These are phyloP conservation scores for Etheostoma perlongum DNA, from an alignment of 2,797 vertebrate genomes.

Conservation along the genomic window DNA sequence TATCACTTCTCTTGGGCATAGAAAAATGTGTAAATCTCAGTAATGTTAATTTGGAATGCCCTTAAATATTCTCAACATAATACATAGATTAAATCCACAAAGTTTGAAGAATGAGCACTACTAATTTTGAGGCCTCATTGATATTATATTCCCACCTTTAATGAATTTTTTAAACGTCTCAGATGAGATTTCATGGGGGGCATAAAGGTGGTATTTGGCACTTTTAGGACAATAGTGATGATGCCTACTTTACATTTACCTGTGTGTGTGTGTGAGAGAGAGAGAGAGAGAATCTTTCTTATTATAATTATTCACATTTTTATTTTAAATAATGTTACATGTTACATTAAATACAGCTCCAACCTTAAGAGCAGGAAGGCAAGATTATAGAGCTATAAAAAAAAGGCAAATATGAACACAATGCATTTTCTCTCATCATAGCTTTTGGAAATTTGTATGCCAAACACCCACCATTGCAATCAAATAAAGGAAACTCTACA, in stretches of 20 bases:
- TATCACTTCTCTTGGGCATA: background rate
- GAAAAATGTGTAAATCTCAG: conserved; percentile 7
- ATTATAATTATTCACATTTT: conserved; percentile 18
- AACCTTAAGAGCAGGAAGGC: background rate
- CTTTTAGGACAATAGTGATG: conserved; percentile 60
- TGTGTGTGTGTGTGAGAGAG: conserved; percentile 19
- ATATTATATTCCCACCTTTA: conserved; percentile 63
- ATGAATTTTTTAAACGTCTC: conserved; percentile 56
- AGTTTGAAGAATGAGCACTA: conserved; percentile 47
- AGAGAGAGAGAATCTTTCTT: background rate
- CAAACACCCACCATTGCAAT: conserved; percentile 4
- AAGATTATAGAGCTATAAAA: background rate
- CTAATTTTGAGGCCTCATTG: conserved; percentile 27
- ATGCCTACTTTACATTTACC: conserved; percentile 48
- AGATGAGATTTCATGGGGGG: conserved; percentile 54
- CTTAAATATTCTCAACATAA: conserved; percentile 22
- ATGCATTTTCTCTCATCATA: background rate
- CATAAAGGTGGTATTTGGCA: conserved; percentile 69
- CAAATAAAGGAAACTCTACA: conserved; percentile 21
- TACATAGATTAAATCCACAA: conserved; percentile 21
- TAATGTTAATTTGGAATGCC: conserved; percentile 15
- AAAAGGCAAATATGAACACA: background rate
- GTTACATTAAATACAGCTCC: background rate
- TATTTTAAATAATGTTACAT: background rate
- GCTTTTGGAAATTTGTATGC: background rate